Base-by-base conservation (phyloP, 2,797 vertebrate species). In the Selene dorsalis region DNA sequence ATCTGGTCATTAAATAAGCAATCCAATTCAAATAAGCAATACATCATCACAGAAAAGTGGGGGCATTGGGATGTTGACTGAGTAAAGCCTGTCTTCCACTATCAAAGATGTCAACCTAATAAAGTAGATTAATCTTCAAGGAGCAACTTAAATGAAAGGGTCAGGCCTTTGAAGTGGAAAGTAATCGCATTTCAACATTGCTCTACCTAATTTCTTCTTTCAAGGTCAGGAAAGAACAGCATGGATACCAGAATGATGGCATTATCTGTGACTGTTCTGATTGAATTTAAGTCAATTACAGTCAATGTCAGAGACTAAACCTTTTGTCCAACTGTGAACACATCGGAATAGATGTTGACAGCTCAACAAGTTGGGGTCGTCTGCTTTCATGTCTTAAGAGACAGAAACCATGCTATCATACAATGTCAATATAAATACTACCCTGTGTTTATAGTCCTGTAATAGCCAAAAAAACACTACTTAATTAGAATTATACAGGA, bases 121-220 rank as follows among this genome's bases (percentile, higher is more conserved):
- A 38, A 77, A 71, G 53, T 35, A 57, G 55, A 80, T 81, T 73
- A 71, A 89, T 87, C 70, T 66, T 55, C 39, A 62, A 52, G 47
- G 32, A 50, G 72, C 45, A 74, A 73, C 65, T 69, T 74, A 79
- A 87, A 80, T 30, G 56, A 82, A 79, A 78, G 72, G 71, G 69
- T 78, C 80, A 60, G 72, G 41, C 61, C 78, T 59, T 63, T 55
- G 52, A 86, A 77, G 82, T 83, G 71, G 79, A 88, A 85, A 76
- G 48, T 75, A 80, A 87, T 88, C 75, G 81, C 2, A 16, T 79
- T 80, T 77, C 30, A 60, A 76, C 58, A 50, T 55, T 14, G 14
- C 41, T 77, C 71, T 32, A 57, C 55, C 69, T 84, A 73, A 88
- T 88, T 85, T 85, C 53, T 39, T 65, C 60, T 79, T 77, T 75